These are phyloP conservation scores for Semicossyphus pulcher DNA, from an alignment of 2,113 vertebrate genomes.

Conservation along the genomic window DNA sequence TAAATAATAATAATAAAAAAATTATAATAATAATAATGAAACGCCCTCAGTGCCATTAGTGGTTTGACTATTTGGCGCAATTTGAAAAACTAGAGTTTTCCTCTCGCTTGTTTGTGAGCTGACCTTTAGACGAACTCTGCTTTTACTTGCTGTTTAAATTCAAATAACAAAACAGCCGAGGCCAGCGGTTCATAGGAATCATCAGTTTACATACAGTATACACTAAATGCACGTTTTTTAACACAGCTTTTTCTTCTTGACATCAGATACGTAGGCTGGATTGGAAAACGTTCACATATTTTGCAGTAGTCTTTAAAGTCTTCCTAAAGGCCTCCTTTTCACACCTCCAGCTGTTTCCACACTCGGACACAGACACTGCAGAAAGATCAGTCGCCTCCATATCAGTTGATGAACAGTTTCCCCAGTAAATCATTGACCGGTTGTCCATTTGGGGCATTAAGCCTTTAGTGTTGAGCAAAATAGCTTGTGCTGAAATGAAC, in stretches of 20 bases:
- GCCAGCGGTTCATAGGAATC: no score
- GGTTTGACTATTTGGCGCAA: neutral
- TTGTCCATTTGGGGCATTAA: constrained; percentile 36
- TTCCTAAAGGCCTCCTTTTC: neutral
- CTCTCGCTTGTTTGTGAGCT: neutral
- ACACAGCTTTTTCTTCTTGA: no score
- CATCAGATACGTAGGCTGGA: neutral
- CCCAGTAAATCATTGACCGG: constrained; percentile 43
- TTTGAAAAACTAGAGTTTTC: neutral
- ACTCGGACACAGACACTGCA: constrained; percentile 12
- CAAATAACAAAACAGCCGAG: neutral
- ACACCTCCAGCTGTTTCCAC: constrained; percentile 18
- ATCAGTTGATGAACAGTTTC: neutral
- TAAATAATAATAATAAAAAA: no score
- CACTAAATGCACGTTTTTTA: no score
- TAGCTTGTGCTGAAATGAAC: constrained; percentile 22
- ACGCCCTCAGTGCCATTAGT: neutral
- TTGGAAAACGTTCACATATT: neutral
- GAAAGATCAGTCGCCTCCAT: constrained; percentile 19
- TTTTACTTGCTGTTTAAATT: neutral
- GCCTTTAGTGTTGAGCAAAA: constrained; percentile 34
- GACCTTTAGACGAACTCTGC: neutral
- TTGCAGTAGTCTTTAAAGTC: neutral
- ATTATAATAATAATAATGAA: no score
- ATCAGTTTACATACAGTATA: no score